These are phyloP conservation scores for Lordiphosa mommai DNA, from an alignment of 1,140 invertebrate species.

Conservation along the genomic window DNA sequence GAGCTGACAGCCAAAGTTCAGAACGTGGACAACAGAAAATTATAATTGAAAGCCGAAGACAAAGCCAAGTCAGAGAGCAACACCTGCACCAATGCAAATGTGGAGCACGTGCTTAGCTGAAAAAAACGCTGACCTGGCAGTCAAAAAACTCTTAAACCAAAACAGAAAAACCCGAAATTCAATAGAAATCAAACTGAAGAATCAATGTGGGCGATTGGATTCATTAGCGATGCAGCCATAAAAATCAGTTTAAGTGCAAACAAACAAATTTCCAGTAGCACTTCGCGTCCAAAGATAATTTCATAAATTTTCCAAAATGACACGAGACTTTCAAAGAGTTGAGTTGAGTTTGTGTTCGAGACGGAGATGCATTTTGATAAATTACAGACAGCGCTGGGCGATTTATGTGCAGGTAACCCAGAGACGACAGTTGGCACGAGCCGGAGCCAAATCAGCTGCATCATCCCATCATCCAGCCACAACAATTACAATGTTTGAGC, in stretches of 20 bases:
- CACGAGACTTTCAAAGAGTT: constrained; percentile 21
- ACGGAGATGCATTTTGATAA: constrained; percentile 50
- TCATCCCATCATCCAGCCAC: constrained; percentile 42
- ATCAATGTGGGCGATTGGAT: constrained; percentile 1
- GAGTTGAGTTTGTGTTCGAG: too few relatives aligned
- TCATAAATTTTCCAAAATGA: constrained; percentile 51
- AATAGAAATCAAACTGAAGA: constrained; percentile 29
- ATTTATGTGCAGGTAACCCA: constrained; percentile 47
- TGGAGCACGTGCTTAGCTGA: constrained; percentile 47
- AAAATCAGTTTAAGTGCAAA: constrained; percentile 42
- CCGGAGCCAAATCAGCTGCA: constrained; percentile 67
- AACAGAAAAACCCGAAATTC: constrained; percentile 30
- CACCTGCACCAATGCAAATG: constrained; percentile 47
- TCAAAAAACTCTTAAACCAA: constrained; percentile 13
- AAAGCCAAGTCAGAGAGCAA: constrained; percentile 24
- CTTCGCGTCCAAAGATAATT: constrained; percentile 37
- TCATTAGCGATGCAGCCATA: constrained; percentile 11
- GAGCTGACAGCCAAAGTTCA: constrained; percentile 56
- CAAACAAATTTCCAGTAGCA: constrained; percentile 64
- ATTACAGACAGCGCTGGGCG: constrained; percentile 39
- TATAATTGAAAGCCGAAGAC: constrained; percentile 3
- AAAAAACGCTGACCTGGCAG: constrained; percentile 29
- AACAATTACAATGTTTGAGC: constrained; percentile 58
- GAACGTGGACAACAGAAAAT: constrained; percentile 30
- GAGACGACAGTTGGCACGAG: constrained; percentile 62